A percentile compares a stretch with the other conserved stretches of the same genome.
Evolutionary conservation across 2,113 vertebrate species (phyloP).

Genomic region (Macquaria australasica): DNA sequence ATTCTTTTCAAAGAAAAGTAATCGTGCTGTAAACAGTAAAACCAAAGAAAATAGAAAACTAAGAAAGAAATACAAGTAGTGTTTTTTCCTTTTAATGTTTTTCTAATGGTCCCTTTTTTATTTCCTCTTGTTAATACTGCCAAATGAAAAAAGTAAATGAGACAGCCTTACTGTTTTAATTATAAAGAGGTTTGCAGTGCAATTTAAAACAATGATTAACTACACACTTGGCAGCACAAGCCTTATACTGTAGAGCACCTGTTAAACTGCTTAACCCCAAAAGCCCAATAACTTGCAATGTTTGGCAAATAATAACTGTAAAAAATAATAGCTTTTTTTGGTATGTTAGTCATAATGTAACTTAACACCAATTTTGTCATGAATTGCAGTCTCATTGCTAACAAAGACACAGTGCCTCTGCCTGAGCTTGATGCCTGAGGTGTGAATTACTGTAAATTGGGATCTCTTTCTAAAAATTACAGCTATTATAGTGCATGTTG

Average conservation of each 20-base stretch:
- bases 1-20: not conserved
- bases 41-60: constrained; percentile 15
- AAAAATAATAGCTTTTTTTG: not conserved
- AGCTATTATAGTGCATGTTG: not conserved
- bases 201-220: constrained; percentile 56
- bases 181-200: constrained; percentile 36
- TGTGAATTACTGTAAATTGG: not conserved
- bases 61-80: not conserved
- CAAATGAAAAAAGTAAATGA: constrained; percentile 45
- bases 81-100: constrained; percentile 4
- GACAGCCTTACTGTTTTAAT: constrained; percentile 41
- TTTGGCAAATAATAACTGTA: not conserved
- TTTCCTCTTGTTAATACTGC: constrained; percentile 33
- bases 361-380: not conserved
- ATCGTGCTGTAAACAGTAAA: not conserved
- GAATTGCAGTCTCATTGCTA: not conserved
- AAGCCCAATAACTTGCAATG: not conserved
- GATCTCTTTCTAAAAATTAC: not conserved
- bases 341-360: not conserved
- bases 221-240: constrained; percentile 52
- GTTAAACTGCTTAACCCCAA: constrained; percentile 23
- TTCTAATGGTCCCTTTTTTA: constrained; percentile 29
- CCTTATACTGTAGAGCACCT: constrained; percentile 3
- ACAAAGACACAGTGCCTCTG: not conserved
- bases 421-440: not conserved